These are phyloP conservation scores for Battus philenor DNA, from an alignment of 1,140 invertebrate genomes.

Conservation along the genomic window DNA sequence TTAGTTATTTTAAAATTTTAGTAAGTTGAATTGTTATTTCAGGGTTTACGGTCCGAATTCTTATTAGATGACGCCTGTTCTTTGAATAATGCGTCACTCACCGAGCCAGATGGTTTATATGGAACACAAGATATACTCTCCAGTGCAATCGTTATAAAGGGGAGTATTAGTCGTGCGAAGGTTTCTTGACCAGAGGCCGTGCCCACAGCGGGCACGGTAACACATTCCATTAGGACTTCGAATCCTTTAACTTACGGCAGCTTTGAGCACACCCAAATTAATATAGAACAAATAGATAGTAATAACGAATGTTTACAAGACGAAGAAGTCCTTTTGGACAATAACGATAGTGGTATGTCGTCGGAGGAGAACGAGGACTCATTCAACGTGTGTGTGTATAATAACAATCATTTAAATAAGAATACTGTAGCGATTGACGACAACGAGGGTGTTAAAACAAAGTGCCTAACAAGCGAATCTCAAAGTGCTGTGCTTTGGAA, in stretches of 20 bases:
- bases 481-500: constrained; percentile 55
- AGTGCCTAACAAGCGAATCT: constrained; percentile 65
- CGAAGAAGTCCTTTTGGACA: constrained; percentile 31
- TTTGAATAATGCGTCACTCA: constrained; percentile 44
- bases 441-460: constrained; percentile 41
- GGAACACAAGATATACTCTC: constrained; percentile 44
- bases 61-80: constrained; percentile 60
- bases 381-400: constrained; percentile 26
- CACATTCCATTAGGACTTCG: constrained; percentile 22
- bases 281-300: constrained; percentile 25
- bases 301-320: constrained; percentile 30
- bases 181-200: constrained; percentile 66
- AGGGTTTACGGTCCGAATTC: constrained; percentile 57
- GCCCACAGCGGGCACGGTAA: constrained; percentile 49
- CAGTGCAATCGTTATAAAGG: constrained; percentile 52
- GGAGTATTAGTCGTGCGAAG: constrained; percentile 33
- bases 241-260: constrained; percentile 48
- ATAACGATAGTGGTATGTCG: constrained; percentile 68
- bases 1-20: constrained; percentile 2
- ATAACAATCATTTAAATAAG: constrained; percentile 31
- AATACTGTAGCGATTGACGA: constrained; percentile 33
- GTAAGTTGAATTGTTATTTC: constrained; percentile 18
- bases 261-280: constrained; percentile 50
- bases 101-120: constrained; percentile 49
- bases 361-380: constrained; percentile 65